These are phyloP conservation scores for Microctonus aethiopoides DNA, from an alignment of 2,888 invertebrate species.

Conservation along the genomic window DNA sequence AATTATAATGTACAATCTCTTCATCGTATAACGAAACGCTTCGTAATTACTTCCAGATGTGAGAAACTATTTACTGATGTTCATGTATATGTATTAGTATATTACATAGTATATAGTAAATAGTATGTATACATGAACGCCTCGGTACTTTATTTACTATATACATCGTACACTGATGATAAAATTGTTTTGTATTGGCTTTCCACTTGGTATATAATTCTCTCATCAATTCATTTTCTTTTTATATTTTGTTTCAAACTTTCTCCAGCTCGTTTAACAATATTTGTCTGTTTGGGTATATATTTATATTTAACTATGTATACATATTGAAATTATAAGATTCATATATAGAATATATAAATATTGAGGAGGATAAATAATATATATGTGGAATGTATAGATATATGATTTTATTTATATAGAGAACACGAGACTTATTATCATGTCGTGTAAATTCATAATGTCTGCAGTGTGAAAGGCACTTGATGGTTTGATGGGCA, in stretches of 20 bases:
- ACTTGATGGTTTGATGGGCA: slow-evolving; percentile 4
- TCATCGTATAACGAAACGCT: too few species aligned
- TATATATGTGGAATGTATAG: background rate
- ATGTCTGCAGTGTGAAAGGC: background rate
- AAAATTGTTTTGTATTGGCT: too few species aligned
- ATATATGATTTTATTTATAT: background rate
- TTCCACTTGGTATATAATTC: background rate
- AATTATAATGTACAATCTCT: slow-evolving; percentile 21
- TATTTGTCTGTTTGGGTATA: background rate
- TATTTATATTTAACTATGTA: too few species aligned
- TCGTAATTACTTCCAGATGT: slow-evolving; percentile 63
- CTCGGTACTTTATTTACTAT: too few species aligned
- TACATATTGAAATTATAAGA: too few species aligned
- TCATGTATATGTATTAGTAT: background rate
- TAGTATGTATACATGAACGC: too few species aligned
- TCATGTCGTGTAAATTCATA: slow-evolving; percentile 1
- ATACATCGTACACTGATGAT: too few species aligned
- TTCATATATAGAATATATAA: background rate
- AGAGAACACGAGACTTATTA: background rate
- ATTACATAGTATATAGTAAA: too few species aligned
- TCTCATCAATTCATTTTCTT: background rate
- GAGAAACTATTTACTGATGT: background rate
- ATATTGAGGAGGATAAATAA: background rate
- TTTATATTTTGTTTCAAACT: background rate
- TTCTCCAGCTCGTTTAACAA: background rate